A percentile compares a stretch with the other conserved stretches of the same genome.
These are phyloP conservation scores for Lasiommata megera DNA, from an alignment of 2,888 invertebrate genomes.

Conservation along the genomic window DNA sequence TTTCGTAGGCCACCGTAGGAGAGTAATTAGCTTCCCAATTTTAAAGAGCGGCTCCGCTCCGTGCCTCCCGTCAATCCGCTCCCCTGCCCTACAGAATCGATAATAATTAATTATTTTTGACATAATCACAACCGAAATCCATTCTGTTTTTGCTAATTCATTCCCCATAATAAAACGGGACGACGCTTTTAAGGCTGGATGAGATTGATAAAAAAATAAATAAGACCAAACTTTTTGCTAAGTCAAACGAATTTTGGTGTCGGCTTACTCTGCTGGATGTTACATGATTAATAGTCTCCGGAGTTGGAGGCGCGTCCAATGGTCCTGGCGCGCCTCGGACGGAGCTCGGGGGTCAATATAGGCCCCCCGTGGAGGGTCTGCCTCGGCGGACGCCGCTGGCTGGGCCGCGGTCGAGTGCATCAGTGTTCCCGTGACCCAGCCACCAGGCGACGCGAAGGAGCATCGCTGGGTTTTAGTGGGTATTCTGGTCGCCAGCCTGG, in stretches of 20 bases:
- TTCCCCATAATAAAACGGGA: conserved; percentile 81
- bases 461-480: no score
- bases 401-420: no score
- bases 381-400: no score
- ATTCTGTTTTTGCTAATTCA: conserved; percentile 86
- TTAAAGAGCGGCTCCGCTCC: conserved; percentile 64
- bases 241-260: conserved; percentile 70
- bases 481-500: no score
- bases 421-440: no score
- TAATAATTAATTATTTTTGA: conserved; percentile 88
- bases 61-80: conserved; percentile 68
- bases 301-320: no score
- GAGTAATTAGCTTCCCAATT: conserved; percentile 76
- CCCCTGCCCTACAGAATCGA: conserved; percentile 78
- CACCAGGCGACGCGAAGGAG: no score
- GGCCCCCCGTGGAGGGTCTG: no score
- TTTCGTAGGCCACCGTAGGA: conserved; percentile 54
- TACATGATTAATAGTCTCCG: conserved; percentile 71
- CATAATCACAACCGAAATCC: conserved; percentile 85
- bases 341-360: no score
- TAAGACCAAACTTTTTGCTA: conserved; percentile 70
- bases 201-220: conserved; percentile 81
- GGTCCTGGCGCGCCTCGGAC: no score
- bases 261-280: conserved; percentile 52
- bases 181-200: conserved; percentile 72